A percentile compares a stretch with the other conserved stretches of the same genome.
phyloP scores from a whole-genome alignment of 2,888 invertebrate species.

The Mesochorus sp. region DNA sequence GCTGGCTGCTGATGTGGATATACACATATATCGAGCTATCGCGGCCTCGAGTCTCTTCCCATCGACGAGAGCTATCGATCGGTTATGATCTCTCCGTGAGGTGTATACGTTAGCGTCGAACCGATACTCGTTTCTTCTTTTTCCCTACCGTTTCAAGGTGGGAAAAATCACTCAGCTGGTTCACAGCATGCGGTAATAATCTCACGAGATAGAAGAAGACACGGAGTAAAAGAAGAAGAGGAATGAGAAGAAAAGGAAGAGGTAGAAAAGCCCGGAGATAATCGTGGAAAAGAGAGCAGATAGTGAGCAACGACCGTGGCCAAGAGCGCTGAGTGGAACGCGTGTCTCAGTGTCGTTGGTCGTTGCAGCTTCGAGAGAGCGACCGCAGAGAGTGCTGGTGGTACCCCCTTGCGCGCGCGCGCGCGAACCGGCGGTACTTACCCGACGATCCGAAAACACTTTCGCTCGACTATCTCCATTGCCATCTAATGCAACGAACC shows the following conservation, averaged over 20 bases:
- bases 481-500: slow-evolving; percentile 40
- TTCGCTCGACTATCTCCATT: slow-evolving; percentile 54
- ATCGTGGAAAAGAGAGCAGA: slow-evolving; percentile 49
- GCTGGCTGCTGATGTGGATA: not conserved
- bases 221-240: not conserved
- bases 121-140: slow-evolving; percentile 14
- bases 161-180: slow-evolving; percentile 39
- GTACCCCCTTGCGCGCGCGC: too few species aligned
- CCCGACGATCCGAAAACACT: slow-evolving; percentile 58
- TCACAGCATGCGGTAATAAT: slow-evolving; percentile 33
- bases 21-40: not conserved
- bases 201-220: slow-evolving; percentile 8
- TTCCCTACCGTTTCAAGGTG: slow-evolving; percentile 1
- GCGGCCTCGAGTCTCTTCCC: slow-evolving; percentile 9
- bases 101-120: not conserved
- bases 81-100: slow-evolving; percentile 33
- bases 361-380: slow-evolving; percentile 29
- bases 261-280: slow-evolving; percentile 36
- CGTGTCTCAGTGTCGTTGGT: slow-evolving; percentile 48
- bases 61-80: slow-evolving; percentile 40
- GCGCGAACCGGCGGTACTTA: slow-evolving; percentile 33
- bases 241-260: not conserved
- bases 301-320: slow-evolving; percentile 38
- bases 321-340: slow-evolving; percentile 34
- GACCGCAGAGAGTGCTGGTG: slow-evolving; percentile 52